phyloP scores from a whole-genome alignment of 1,140 invertebrate species.

The Bombus ignitus region DNA sequence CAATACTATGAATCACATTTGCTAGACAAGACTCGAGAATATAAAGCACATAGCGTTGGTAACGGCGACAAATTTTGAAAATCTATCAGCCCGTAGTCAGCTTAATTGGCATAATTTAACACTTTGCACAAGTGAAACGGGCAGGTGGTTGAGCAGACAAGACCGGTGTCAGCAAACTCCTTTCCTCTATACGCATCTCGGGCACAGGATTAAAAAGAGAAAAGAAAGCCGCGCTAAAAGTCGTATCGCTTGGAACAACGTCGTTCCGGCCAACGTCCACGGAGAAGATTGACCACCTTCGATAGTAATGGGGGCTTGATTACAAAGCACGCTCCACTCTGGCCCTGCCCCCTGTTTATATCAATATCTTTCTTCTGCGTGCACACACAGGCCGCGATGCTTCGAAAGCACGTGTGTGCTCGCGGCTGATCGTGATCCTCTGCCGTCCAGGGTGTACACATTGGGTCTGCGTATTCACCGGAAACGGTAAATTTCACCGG shows the following conservation, averaged over 20 bases:
- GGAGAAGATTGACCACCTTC: slow-evolving; percentile 80
- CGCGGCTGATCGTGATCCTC: slow-evolving; percentile 29
- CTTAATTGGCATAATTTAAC: slow-evolving; percentile 39
- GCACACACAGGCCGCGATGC: slow-evolving; percentile 5
- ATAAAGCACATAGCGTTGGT: neutral
- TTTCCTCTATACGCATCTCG: neutral
- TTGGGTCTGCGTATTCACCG: slow-evolving; percentile 1
- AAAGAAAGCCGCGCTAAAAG: slow-evolving; percentile 52
- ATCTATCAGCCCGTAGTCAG: slow-evolving; percentile 28
- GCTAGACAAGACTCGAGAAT: too few species aligned
- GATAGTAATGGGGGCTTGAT: slow-evolving; percentile 81
- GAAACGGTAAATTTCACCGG: slow-evolving; percentile 26
- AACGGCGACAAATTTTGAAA: slow-evolving; percentile 42
- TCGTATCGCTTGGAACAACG: slow-evolving; percentile 60
- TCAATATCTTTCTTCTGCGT: slow-evolving; percentile 79
- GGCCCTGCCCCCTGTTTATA: slow-evolving; percentile 82
- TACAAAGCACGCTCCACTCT: slow-evolving; percentile 79
- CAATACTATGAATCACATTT: too few species aligned
- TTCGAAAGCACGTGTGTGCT: slow-evolving; percentile 38
- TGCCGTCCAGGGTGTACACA: neutral
- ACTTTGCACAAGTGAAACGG: slow-evolving; percentile 10
- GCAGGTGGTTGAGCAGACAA: neutral
- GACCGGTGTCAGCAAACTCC: slow-evolving; percentile 22
- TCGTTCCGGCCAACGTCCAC: slow-evolving; percentile 56
- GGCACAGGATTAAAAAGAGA: slow-evolving; percentile 13